phyloP scores from a whole-genome alignment of 1,140 invertebrate species.

The Zaprionus camerounensis region DNA sequence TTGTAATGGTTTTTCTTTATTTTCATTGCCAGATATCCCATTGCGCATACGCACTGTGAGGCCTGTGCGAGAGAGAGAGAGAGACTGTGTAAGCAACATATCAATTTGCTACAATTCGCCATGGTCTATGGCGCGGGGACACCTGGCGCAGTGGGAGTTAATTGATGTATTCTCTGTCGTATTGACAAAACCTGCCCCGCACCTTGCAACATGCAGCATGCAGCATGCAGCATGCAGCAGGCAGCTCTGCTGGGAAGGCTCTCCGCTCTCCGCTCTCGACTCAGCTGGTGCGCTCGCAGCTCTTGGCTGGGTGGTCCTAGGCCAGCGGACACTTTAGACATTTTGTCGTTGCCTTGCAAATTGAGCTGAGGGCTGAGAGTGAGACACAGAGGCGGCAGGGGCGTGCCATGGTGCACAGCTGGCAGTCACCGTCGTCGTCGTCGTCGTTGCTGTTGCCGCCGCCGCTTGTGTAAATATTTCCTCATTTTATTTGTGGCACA shows the following conservation, averaged over 20 bases:
- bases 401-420: conserved; percentile 69
- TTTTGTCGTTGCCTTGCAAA: conserved; percentile 70
- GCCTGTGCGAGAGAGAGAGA: background rate
- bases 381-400: conserved; percentile 65
- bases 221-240: background rate
- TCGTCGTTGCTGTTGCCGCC: conserved; percentile 34
- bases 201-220: background rate
- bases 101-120: conserved; percentile 49
- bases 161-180: conserved; percentile 53
- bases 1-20: background rate
- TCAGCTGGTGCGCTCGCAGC: background rate
- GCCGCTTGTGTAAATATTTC: conserved; percentile 78
- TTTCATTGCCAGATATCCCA: conserved; percentile 15
- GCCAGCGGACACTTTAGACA: conserved; percentile 62
- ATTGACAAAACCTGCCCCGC: conserved; percentile 22
- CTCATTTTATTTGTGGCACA: conserved; percentile 75
- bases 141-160: conserved; percentile 70
- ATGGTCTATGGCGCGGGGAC: conserved; percentile 13
- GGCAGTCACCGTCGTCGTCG: conserved; percentile 21
- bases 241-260: background rate
- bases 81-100: background rate
- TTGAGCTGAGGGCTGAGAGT: conserved; percentile 35
- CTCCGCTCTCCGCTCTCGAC: background rate
- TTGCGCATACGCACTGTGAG: conserved; percentile 65
- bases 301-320: conserved; percentile 71